Percentiles rank a stretch among this genome's conserved stretches.
Evolutionary conservation across 2,888 invertebrate species (phyloP).

Genomic region (Empis stercorea): DNA sequence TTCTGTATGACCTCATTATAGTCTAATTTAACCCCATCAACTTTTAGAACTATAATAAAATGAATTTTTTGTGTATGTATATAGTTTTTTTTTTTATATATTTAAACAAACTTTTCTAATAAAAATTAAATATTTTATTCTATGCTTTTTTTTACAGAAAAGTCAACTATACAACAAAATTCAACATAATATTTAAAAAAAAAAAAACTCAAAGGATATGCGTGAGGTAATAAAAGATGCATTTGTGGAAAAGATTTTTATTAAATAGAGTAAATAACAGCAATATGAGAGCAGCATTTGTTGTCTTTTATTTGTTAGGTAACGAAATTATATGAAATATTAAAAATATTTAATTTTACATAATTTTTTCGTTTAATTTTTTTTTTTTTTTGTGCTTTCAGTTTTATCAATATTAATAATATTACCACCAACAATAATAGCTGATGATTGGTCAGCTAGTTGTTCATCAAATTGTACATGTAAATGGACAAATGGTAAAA

Average conservation of each 20-base stretch:
- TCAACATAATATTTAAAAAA: not conserved
- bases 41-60: too few species aligned
- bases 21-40: too few species aligned
- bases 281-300: not conserved
- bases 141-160: too few species aligned
- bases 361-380: too few species aligned
- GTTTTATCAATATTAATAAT: not conserved
- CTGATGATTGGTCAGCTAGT: conserved; percentile 70
- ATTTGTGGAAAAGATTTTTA: not conserved
- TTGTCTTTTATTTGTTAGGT: not conserved
- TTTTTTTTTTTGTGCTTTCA: not conserved
- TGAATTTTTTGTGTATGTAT: too few species aligned
- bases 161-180: too few species aligned
- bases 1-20: too few species aligned
- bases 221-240: not conserved
- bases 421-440: conserved; percentile 37
- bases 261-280: not conserved
- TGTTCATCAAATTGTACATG: conserved; percentile 78
- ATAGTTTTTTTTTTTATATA: too few species aligned
- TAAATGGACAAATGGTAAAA: conserved; percentile 87
- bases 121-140: too few species aligned
- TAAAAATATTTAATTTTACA: too few species aligned
- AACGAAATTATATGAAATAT: not conserved
- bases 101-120: too few species aligned
- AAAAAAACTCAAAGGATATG: not conserved